Evolutionary conservation across 2,888 invertebrate species (phyloP).

Genomic region (Spodoptera exigua): DNA sequence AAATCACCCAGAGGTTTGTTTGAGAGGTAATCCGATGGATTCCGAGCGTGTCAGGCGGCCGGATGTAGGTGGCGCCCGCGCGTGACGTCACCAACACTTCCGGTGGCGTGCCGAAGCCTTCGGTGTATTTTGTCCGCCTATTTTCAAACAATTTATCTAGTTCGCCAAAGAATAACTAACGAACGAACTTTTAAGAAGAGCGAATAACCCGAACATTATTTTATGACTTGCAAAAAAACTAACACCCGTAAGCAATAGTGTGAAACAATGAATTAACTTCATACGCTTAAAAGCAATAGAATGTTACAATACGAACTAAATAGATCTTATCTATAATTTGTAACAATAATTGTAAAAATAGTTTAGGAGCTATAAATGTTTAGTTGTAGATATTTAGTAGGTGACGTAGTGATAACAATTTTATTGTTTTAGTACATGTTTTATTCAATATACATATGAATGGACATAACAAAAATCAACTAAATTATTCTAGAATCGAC

Average conservation of each 20-base stretch:
- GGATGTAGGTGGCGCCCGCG: constrained; percentile 68
- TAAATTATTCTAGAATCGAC: no score
- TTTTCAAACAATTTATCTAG: constrained; percentile 50
- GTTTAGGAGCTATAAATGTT: no score
- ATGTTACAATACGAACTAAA: constrained; percentile 6
- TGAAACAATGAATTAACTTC: constrained; percentile 3
- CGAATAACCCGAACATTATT: neutral
- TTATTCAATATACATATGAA: no score
- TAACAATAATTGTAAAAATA: neutral
- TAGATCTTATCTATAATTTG: constrained; percentile 4
- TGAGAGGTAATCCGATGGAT: constrained; percentile 60
- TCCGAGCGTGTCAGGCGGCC: constrained; percentile 63
- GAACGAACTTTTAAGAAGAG: constrained; percentile 3
- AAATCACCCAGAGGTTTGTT: constrained; percentile 57
- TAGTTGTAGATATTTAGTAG: neutral
- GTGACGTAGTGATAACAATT: neutral
- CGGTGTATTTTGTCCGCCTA: constrained; percentile 57
- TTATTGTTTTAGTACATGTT: no score
- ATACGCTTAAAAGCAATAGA: neutral
- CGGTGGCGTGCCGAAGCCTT: constrained; percentile 62
- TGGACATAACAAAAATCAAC: no score
- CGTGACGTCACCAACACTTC: constrained; percentile 68
- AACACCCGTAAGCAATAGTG: neutral
- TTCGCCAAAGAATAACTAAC: neutral
- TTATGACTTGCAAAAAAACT: no score